Percentiles rank a stretch among this genome's conserved stretches.
phyloP scores from a whole-genome alignment of 1,140 invertebrate genomes.

The Brachionus sp. region DNA sequence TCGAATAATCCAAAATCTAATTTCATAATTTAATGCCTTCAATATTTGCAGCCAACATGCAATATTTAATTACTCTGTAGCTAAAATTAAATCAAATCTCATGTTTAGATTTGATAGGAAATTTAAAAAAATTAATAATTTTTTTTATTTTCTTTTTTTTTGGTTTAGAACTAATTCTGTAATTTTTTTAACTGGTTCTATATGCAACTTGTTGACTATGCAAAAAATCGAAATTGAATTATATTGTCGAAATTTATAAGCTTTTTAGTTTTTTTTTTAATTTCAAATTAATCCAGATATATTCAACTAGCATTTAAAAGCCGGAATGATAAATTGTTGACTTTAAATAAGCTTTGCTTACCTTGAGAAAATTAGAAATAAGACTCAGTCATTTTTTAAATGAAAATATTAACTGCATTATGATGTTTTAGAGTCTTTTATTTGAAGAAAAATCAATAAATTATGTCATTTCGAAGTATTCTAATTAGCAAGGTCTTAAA shows the following conservation, averaged over 20 bases:
- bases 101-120: background rate
- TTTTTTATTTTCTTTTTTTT: background rate
- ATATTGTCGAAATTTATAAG: background rate
- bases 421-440: background rate
- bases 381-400: background rate
- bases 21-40: background rate
- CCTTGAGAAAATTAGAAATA: background rate
- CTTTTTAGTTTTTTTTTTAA: background rate
- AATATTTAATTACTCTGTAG: background rate
- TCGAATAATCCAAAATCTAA: background rate
- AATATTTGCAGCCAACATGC: background rate
- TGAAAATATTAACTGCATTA: background rate
- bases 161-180: background rate
- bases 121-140: background rate
- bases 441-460: background rate
- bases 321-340: background rate
- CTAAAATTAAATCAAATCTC: background rate
- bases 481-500: background rate
- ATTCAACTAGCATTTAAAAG: background rate
- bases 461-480: background rate
- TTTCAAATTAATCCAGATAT: background rate
- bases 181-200: background rate
- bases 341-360: background rate
- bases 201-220: background rate
- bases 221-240: background rate